Evolutionary conservation across 2,113 vertebrate species (phyloP).

Genomic region (Pluvialis apricaria): DNA sequence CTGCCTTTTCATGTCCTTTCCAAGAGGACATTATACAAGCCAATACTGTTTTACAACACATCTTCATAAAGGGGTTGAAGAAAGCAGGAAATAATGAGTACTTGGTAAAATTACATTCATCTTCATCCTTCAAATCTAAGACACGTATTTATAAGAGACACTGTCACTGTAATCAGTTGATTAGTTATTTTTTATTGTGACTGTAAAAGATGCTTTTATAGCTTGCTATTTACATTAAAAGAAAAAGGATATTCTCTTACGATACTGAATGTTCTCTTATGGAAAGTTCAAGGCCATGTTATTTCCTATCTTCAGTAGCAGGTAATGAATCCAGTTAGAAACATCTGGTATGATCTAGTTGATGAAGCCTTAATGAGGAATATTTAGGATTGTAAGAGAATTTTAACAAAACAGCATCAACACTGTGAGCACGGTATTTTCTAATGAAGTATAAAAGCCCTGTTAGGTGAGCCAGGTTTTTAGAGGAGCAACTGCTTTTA

Average conservation of each 20-base stretch:
- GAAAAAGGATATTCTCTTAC: not conserved
- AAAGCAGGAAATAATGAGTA: not conserved
- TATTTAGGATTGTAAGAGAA: not conserved
- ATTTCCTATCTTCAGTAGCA: not conserved
- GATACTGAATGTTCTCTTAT: not conserved
- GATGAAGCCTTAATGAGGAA: not conserved
- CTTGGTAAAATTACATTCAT: not conserved
- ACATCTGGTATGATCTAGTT: not conserved
- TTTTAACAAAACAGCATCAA: not conserved
- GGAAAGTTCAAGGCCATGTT: not conserved
- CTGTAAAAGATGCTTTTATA: not conserved
- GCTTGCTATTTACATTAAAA: not conserved
- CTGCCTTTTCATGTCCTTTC: slow-evolving; percentile 59
- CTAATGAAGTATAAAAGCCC: not conserved
- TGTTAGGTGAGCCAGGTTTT: not conserved
- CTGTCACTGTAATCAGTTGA: not conserved
- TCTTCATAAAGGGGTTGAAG: not conserved
- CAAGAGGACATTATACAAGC: slow-evolving; percentile 14
- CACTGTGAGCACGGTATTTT: not conserved
- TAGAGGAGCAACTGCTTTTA: not conserved
- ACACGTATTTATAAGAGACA: not conserved
- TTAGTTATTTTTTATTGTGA: not conserved
- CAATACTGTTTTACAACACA: not conserved
- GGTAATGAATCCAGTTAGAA: not conserved
- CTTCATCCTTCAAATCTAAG: not conserved